Evolutionary conservation across 2,797 vertebrate genomes (phyloP).

Genomic region (Sylvia borin): DNA sequence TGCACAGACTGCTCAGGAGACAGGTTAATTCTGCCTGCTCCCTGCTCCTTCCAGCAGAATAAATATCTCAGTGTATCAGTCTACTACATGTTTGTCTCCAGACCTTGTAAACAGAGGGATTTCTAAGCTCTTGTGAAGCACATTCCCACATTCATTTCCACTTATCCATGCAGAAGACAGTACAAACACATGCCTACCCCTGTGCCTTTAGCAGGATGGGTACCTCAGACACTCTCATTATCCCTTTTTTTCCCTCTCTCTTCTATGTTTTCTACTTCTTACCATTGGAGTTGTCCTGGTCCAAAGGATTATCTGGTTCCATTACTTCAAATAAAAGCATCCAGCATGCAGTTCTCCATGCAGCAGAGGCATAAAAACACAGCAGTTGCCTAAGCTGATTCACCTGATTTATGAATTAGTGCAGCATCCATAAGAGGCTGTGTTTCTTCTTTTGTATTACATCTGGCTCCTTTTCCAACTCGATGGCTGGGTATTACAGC

Average conservation of each 20-base stretch:
- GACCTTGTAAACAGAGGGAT: conserved; percentile 37
- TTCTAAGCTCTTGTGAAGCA: conserved; percentile 43
- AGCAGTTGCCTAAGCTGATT: conserved; percentile 69
- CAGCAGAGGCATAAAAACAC: conserved; percentile 68
- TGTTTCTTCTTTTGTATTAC: conserved; percentile 84
- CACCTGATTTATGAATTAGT: conserved; percentile 79
- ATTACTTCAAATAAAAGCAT: conserved; percentile 79
- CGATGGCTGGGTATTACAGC: conserved; percentile 79
- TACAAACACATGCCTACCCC: conserved; percentile 51
- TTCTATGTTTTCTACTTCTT: conserved; percentile 76
- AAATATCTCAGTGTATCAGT: neutral
- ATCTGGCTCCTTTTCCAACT: conserved; percentile 85
- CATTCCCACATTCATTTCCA: conserved; percentile 21
- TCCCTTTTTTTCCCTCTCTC: neutral
- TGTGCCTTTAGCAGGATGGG: conserved; percentile 14
- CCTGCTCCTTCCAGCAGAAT: neutral
- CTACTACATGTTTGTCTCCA: neutral
- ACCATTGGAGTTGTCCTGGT: conserved; percentile 86
- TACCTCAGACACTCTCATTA: conserved; percentile 38
- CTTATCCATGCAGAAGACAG: conserved; percentile 64
- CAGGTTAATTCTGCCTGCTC: neutral
- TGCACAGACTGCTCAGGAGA: neutral
- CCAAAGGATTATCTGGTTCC: conserved; percentile 84
- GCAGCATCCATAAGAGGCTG: conserved; percentile 78
- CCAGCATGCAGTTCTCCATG: conserved; percentile 74